Evolutionary conservation across 1,140 invertebrate species (phyloP), one percentile per base, ranked within the genome.

Genomic region (Magallana ariakensis): DNA sequence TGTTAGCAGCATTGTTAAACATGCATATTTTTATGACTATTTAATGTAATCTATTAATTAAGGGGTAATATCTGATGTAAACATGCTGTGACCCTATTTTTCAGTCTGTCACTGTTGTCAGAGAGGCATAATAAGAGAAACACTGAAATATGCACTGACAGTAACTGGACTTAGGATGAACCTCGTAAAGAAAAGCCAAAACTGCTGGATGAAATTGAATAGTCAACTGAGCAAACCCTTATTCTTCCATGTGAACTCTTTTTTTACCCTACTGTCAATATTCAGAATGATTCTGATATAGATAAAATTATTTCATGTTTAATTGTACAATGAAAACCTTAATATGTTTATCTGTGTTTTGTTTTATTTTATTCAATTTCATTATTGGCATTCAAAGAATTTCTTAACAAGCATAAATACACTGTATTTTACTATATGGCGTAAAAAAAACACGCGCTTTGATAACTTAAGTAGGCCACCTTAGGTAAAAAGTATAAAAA

Each of bases 101-200:
- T 86, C 80, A 66, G 60, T 19, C 11, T 87, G 10, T 11, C 80
- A 55, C 46, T 54, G 19, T 87, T 83, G 19, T 87, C 66, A 56
- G 85, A 87, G 26, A 22, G 85, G 46, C 85, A 87, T 60, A n/a
- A 62, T 15, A 81, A 87, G 53, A 87, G 85, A 83, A 70, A 22
- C 57, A 87, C 85, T 10, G 57, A 81, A 56, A 57, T 70, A 13
- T 66, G 85, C 46, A 87, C 85, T 46, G 85, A 87, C 53, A 56
- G 56, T 26, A 22, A 5, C 46, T 87, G 85, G 83, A 83, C 33
- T 33, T 87, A 81, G 85, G 85, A 83, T 75, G n/a, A 83, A 16
- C 85, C 85, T 55, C 56, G 60, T 19, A 82, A 87, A 53, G 33
- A 58, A 19, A 22, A 60, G 58, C 85, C 80, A 15, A 60, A 60